Conservation (phyloP, 35 echinoderm and acorn worm genomes). For the Anneissia japonica region DNA sequence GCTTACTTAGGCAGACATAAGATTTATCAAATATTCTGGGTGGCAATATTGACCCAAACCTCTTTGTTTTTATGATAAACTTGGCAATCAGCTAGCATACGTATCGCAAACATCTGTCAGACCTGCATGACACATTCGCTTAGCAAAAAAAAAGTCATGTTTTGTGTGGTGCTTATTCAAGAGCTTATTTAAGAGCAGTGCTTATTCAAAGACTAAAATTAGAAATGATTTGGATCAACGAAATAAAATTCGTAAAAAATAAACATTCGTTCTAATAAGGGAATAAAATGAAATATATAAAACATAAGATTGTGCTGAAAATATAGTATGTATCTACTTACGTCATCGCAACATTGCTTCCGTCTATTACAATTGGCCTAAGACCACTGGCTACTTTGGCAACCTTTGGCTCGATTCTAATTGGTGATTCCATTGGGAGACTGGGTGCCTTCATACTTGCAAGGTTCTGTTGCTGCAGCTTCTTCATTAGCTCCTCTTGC, state of each 20-base stretch:
- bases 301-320: no score
- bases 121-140: no score
- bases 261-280: not conserved
- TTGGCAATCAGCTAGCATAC: no score
- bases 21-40: no score
- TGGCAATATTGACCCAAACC: no score
- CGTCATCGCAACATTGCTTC: conserved; percentile 62
- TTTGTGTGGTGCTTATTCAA: not conserved
- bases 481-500: conserved; percentile 14
- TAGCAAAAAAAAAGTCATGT: no score
- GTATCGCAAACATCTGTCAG: no score
- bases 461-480: not conserved
- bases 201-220: not conserved
- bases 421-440: not conserved
- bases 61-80: no score
- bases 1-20: no score
- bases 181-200: no score
- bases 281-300: not conserved
- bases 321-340: not conserved
- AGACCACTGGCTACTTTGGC: not conserved
- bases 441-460: not conserved
- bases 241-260: conserved; percentile 2
- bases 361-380: conserved; percentile 57
- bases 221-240: not conserved
- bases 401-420: conserved; percentile 5